A percentile compares a stretch with the other conserved stretches of the same genome.
Conservation (phyloP, 2,888 invertebrate genomes). For the Dimorphilus gyrociliatus region DNA sequence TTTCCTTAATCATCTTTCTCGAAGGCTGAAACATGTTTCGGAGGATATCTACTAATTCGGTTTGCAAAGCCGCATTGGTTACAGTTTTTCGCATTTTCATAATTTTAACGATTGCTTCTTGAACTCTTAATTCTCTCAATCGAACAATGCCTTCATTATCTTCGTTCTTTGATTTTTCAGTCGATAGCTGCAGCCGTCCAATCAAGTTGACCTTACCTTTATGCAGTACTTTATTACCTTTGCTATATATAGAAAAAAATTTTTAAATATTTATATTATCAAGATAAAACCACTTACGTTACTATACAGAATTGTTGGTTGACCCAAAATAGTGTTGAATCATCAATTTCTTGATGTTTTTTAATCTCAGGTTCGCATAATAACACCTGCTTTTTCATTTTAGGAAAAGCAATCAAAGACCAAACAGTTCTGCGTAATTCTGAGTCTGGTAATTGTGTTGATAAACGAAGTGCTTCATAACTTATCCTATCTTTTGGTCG, state of each 20-base stretch:
- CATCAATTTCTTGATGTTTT: conserved; percentile 80
- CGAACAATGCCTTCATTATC: conserved; percentile 98
- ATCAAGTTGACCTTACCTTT: conserved; percentile 90
- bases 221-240: conserved; percentile 83
- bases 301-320: conserved; percentile 84
- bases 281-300: conserved; percentile 40
- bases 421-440: conserved; percentile 84
- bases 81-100: conserved; percentile 92
- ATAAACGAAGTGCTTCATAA: conserved; percentile 87
- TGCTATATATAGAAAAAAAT: conserved; percentile 43
- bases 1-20: conserved; percentile 98
- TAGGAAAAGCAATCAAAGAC: conserved; percentile 85
- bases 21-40: conserved; percentile 99
- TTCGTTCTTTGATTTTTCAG: conserved; percentile 84
- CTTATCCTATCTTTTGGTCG: conserved; percentile 74
- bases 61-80: conserved; percentile 82
- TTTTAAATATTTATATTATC: neutral
- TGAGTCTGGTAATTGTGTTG: conserved; percentile 88
- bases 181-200: conserved; percentile 80
- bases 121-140: conserved; percentile 68
- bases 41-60: conserved; percentile 89
- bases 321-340: conserved; percentile 81
- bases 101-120: conserved; percentile 98
- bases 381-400: conserved; percentile 81
- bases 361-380: conserved; percentile 58